Base-by-base conservation (phyloP, 2,888 invertebrate species). In the Dusona sp. region DNA sequence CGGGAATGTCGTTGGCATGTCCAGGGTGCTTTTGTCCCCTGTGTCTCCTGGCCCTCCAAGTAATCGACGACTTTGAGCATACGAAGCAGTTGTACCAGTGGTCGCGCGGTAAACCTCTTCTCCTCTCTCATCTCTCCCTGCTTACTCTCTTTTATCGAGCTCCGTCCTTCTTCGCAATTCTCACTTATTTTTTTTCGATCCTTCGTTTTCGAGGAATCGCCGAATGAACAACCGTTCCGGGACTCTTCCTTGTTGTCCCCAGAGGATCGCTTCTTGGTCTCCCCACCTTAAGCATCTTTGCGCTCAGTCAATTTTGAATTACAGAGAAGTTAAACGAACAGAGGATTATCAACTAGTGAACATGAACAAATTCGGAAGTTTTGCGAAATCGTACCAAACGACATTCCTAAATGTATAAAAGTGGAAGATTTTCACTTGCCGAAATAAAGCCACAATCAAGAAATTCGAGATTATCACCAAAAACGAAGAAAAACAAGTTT, bases 1-100 rank as follows among this genome's bases (percentile, higher is more conserved):
- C 90, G 93, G 90, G 93, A 93, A 93, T 93, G 93, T 91, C 92
- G 93, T 92, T 91, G 93, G 93, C 91, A 92, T 92, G 92, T 92
- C 91, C 90, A 90, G 91, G 90, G 90, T 92, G 91, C 91, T 83
- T 82, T 86, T 75, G 84, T 91, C 91, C 90, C 90, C 90, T 91
- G 88, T 87, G 88, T 89, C 89, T 89, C 89, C 85, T 84, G 78
- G 78, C 61, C 54, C 83, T 88, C 79, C 73, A 77, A 85, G 77
- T 87, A 83, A 85, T 86, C 88, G 87, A 86, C 89, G 84, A 85
- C 88, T 87, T 87, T 90, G 90, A 89, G 91, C 90, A 91, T 91
- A 89, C 88, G 89, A 89, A 61, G 82, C 87, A 88, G 86, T 88
- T 88, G 87, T 80, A 84, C 86, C 75, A 75, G 68, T 77, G 82